phyloP scores from a whole-genome alignment of 2,113 vertebrate species.

The Porphyrio hochstetteri region DNA sequence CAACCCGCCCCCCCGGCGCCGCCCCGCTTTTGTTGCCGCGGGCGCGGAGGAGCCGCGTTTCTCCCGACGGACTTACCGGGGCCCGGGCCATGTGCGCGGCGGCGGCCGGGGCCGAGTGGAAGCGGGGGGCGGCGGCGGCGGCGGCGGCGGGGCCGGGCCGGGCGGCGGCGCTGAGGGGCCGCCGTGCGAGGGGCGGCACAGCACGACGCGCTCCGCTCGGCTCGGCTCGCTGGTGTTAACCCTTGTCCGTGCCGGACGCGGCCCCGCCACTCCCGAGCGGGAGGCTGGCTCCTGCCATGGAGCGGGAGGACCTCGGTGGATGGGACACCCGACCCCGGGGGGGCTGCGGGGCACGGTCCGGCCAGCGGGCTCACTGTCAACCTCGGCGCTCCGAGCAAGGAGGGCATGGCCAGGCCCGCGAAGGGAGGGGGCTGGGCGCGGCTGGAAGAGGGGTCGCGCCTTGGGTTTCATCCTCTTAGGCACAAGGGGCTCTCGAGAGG shows the following conservation, averaged over 20 bases:
- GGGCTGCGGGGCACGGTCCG: neutral
- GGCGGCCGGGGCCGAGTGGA: neutral
- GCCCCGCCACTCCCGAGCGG: too few species aligned
- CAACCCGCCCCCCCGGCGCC: neutral
- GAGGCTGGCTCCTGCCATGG: neutral
- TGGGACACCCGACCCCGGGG: neutral
- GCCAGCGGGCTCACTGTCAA: fast-evolving
- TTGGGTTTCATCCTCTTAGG: fast-evolving
- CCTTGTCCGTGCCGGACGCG: neutral
- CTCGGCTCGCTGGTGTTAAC: neutral
- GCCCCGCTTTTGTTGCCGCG: neutral
- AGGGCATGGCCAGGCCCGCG: neutral
- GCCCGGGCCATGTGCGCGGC: neutral
- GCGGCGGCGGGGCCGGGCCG: neutral
- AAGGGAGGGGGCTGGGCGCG: neutral
- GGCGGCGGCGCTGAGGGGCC: neutral
- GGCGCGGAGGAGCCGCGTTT: neutral
- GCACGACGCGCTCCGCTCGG: neutral
- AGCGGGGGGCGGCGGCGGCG: too few species aligned
- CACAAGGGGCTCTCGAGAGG: neutral
- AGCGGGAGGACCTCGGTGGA: neutral
- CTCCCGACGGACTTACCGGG: neutral
- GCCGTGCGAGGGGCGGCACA: neutral
- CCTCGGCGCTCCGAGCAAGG: fast-evolving
- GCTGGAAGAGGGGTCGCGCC: neutral